Evolutionary conservation across 2,113 vertebrate species (phyloP).

Genomic region (Cyprinodon brontotheroides): DNA sequence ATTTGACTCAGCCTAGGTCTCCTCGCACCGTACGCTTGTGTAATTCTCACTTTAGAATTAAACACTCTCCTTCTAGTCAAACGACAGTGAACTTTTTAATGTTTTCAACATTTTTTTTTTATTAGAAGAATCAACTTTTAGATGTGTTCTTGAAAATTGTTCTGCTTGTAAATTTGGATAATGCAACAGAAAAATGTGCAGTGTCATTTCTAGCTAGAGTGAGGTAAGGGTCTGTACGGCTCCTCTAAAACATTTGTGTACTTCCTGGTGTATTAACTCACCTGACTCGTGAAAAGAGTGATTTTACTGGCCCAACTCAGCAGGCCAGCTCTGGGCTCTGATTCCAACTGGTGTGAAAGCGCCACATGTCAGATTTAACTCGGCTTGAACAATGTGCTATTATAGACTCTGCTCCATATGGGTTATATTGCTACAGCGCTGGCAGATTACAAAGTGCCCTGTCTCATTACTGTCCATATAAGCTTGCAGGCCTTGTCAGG

Average conservation of each 20-base stretch:
- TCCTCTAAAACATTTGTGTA: constrained; percentile 37
- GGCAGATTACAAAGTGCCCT: constrained; percentile 69
- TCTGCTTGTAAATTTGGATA: constrained; percentile 10
- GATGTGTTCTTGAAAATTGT: constrained; percentile 7
- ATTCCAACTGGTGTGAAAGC: constrained; percentile 68
- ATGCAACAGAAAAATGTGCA: constrained; percentile 15
- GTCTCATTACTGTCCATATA: constrained; percentile 77
- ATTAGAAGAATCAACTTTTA: constrained; percentile 16
- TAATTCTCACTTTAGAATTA: not conserved
- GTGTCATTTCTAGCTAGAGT: not conserved
- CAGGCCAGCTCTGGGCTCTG: constrained; percentile 68
- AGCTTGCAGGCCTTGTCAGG: constrained; percentile 63
- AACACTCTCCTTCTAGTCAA: constrained; percentile 6
- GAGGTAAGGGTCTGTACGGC: constrained; percentile 9
- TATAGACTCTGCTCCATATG: constrained; percentile 70
- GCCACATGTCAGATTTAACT: constrained; percentile 68
- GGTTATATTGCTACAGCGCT: constrained; percentile 73
- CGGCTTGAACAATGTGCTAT: constrained; percentile 78
- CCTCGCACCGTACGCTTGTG: constrained; percentile 16
- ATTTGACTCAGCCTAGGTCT: constrained; percentile 46
- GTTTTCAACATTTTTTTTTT: constrained; percentile 20
- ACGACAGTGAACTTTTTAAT: constrained; percentile 18
- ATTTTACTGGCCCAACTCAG: constrained; percentile 67
- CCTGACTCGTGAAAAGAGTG: constrained; percentile 74
- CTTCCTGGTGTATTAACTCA: constrained; percentile 67